Evolutionary conservation across 2,113 vertebrate species (phyloP).

Genomic region (Rhagologus leucostigma): DNA sequence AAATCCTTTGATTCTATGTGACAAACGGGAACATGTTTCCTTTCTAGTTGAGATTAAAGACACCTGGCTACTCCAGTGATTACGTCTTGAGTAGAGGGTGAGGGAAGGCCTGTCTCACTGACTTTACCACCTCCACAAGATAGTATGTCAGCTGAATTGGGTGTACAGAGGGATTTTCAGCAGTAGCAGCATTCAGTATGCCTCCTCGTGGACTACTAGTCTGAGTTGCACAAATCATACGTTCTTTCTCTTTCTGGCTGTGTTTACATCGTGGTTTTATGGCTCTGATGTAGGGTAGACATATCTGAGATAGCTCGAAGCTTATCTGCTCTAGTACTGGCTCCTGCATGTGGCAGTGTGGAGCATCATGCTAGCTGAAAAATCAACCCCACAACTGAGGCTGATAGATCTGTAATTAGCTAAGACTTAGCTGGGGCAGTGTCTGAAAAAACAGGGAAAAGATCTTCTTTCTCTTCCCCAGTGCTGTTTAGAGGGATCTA

Average conservation of each 20-base stretch:
- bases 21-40: not conserved
- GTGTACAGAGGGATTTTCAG: not conserved
- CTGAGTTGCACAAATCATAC: not conserved
- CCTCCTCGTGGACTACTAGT: not conserved
- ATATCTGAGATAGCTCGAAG: not conserved
- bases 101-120: not conserved
- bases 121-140: not conserved
- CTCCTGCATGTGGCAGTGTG: not conserved
- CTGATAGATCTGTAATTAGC: not conserved
- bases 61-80: not conserved
- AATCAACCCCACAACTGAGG: not conserved
- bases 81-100: not conserved
- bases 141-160: not conserved
- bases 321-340: not conserved
- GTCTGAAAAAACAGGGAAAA: not conserved
- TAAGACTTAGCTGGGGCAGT: not conserved
- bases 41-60: conserved; percentile 16
- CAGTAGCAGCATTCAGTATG: not conserved
- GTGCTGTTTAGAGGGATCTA: not conserved
- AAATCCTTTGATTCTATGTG: conserved; percentile 20
- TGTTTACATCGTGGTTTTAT: not conserved
- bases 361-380: not conserved
- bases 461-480: not conserved
- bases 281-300: not conserved
- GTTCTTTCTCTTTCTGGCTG: not conserved